Percentiles rank a stretch among this genome's conserved stretches.
Conservation (phyloP, 2,797 vertebrate species). For the Hippopotamyrus pictus region DNA sequence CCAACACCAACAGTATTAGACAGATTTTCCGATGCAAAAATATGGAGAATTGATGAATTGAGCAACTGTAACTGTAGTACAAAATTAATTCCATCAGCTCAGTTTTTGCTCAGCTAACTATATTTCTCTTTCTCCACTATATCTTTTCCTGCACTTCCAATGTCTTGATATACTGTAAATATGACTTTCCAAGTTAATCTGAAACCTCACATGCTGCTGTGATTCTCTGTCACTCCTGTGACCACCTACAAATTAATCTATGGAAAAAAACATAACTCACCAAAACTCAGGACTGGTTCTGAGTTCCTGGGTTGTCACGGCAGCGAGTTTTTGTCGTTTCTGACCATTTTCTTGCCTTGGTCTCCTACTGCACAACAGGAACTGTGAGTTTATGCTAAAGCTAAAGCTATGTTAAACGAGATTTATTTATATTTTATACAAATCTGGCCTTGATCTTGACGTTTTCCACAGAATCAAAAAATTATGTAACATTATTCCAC, state of each 20-base stretch:
- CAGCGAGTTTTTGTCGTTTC: background rate
- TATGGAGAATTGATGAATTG: no score
- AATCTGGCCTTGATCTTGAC: background rate
- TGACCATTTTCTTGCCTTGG: background rate
- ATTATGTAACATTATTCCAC: background rate
- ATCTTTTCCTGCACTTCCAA: no score
- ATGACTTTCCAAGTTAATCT: background rate
- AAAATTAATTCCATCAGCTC: no score
- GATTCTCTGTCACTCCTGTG: background rate
- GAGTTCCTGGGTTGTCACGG: background rate
- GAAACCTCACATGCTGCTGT: background rate
- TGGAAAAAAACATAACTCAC: background rate
- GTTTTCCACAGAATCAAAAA: background rate
- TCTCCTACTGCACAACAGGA: background rate
- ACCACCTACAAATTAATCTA: background rate
- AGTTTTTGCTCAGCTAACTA: no score
- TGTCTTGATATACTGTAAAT: background rate
- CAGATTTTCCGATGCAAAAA: no score
- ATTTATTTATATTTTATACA: no score
- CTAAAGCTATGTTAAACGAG: background rate
- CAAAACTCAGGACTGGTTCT: background rate
- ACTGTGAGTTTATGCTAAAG: background rate
- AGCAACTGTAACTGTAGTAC: no score
- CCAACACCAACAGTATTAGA: no score
- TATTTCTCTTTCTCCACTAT: no score